Percentiles rank a stretch among this genome's conserved stretches.
Conservation (phyloP, 2,113 vertebrate species). For the Ranitomeya imitator region DNA sequence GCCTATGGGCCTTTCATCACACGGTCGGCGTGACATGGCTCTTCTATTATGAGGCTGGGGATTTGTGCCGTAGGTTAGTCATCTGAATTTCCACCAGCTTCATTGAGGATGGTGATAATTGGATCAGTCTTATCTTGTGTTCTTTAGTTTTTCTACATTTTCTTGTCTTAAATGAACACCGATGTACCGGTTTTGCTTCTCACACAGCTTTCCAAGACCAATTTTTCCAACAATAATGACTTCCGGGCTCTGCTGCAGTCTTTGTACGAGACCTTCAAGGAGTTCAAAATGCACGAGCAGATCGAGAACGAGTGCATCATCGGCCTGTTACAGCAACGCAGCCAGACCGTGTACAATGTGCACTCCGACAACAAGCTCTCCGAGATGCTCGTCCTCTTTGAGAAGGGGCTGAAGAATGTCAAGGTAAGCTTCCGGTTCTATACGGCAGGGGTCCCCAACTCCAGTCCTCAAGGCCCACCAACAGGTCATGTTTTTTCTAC, state of each 20-base stretch:
- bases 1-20: neutral
- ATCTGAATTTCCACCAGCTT: neutral
- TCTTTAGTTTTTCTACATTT: neutral
- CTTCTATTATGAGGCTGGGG: neutral
- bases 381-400: slow-evolving; percentile 95
- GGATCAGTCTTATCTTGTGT: neutral
- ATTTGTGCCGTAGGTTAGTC: neutral
- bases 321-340: slow-evolving; percentile 90
- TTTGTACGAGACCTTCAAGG: slow-evolving; percentile 93
- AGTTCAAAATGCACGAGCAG: slow-evolving; percentile 99
- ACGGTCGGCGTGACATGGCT: neutral
- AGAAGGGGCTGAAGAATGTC: slow-evolving; percentile 91
- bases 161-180: neutral
- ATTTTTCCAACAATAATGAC: slow-evolving; percentile 98
- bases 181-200: slow-evolving; percentile 57
- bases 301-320: slow-evolving; percentile 99
- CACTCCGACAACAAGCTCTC: slow-evolving; percentile 98
- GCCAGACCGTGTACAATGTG: slow-evolving; percentile 91
- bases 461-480: too few relatives aligned
- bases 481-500: too few relatives aligned
- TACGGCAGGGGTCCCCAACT: too few relatives aligned
- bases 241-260: slow-evolving; percentile 95
- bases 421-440: slow-evolving; percentile 85
- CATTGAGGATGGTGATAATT: too few relatives aligned
- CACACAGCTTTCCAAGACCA: slow-evolving; percentile 92